Percentiles rank a stretch among this genome's conserved stretches.
phyloP scores from a whole-genome alignment of 2,113 vertebrate genomes.

The Ctenomys sociabilis region DNA sequence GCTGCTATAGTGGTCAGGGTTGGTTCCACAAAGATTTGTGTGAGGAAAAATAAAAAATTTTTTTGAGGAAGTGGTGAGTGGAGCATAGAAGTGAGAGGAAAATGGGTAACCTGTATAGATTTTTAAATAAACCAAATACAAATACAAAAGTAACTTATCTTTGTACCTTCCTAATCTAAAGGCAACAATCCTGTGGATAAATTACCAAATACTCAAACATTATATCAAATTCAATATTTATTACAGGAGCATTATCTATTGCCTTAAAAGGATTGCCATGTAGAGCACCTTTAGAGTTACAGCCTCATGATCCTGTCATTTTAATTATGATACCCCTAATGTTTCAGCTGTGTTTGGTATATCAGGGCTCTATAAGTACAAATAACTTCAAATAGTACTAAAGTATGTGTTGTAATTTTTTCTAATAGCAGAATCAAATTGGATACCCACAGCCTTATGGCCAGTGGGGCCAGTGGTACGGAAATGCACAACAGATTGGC shows the following conservation, averaged over 20 bases:
- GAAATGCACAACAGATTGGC: slow-evolving; percentile 94
- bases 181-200: not conserved
- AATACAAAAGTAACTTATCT: slow-evolving; percentile 49
- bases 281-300: slow-evolving; percentile 11
- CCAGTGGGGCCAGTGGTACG: slow-evolving; percentile 98
- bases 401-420: slow-evolving; percentile 22
- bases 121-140: slow-evolving; percentile 46
- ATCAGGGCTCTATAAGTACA: slow-evolving; percentile 25
- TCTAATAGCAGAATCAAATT: slow-evolving; percentile 92
- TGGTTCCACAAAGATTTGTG: slow-evolving; percentile 55
- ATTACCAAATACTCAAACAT: slow-evolving; percentile 41
- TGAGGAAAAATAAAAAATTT: slow-evolving; percentile 68
- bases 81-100: slow-evolving; percentile 41
- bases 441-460: slow-evolving; percentile 94
- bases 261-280: slow-evolving; percentile 51
- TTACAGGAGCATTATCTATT: not conserved
- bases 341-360: slow-evolving; percentile 45
- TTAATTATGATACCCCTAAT: slow-evolving; percentile 54
- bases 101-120: slow-evolving; percentile 15
- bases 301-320: slow-evolving; percentile 25
- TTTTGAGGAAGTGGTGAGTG: slow-evolving; percentile 61
- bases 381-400: slow-evolving; percentile 56
- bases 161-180: slow-evolving; percentile 14
- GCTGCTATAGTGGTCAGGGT: slow-evolving; percentile 56
- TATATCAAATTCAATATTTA: slow-evolving; percentile 42